Evolutionary conservation across 2,113 vertebrate genomes (phyloP).

Genomic region (Parotia lawesii): DNA sequence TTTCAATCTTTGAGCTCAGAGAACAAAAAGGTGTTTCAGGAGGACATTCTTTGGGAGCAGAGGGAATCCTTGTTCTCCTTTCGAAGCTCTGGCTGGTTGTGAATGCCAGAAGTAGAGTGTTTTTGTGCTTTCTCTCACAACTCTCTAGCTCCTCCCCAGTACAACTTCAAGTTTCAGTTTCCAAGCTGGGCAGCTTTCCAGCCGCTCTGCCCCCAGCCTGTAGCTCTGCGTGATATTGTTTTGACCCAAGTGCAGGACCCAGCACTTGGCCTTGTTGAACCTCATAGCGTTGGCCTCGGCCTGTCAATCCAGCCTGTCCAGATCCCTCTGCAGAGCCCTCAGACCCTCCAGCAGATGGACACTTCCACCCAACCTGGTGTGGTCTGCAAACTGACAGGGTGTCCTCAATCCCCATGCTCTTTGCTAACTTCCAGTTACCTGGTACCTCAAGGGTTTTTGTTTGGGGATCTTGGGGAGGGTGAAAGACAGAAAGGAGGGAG

Average conservation of each 20-base stretch:
- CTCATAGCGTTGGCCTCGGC: accelerated
- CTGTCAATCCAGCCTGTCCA: background rate
- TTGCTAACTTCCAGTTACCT: background rate
- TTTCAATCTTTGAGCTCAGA: background rate
- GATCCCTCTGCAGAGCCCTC: background rate
- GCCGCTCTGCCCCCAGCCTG: background rate
- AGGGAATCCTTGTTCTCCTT: background rate
- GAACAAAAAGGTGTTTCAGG: background rate
- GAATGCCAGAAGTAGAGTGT: background rate
- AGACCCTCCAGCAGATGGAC: background rate
- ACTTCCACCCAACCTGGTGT: background rate
- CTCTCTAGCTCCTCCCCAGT: background rate
- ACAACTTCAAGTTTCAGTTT: background rate
- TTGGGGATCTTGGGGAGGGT: background rate
- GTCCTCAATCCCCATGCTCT: accelerated
- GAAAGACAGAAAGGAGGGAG: background rate
- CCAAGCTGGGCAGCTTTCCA: background rate
- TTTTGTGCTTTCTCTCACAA: background rate
- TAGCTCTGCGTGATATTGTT: background rate
- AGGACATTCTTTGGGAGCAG: background rate
- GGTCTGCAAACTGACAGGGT: background rate
- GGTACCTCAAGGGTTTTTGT: background rate
- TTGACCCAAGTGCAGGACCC: background rate
- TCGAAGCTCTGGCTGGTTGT: background rate
- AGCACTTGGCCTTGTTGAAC: background rate